Evolutionary conservation across 2,888 invertebrate genomes (phyloP).

Genomic region (Acholoe squamosa): DNA sequence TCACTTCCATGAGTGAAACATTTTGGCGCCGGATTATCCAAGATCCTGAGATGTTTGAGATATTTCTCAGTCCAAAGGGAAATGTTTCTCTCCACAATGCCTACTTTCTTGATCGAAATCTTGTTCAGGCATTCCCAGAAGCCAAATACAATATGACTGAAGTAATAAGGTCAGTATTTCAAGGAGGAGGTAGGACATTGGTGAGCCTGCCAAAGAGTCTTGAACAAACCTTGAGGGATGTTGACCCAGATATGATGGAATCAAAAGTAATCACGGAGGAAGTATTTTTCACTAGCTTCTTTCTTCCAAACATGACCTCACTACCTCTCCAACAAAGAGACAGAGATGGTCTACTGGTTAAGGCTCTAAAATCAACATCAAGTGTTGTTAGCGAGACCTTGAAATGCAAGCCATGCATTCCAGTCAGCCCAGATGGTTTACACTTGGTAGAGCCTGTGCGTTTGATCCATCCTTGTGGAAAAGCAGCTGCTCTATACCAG

Average conservation of each 20-base stretch:
- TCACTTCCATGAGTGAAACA: not conserved
- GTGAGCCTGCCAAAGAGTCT: not conserved
- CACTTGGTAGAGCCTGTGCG: not conserved
- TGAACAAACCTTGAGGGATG: not conserved
- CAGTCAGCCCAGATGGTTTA: not conserved
- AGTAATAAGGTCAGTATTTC: not conserved
- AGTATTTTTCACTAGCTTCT: not conserved
- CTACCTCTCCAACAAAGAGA: not conserved
- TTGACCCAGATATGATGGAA: not conserved
- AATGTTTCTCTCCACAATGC: not conserved
- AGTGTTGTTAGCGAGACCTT: not conserved
- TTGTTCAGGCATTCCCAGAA: not conserved
- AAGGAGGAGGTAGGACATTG: not conserved
- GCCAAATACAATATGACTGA: not conserved
- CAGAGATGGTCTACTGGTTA: not conserved
- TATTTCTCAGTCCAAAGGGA: not conserved
- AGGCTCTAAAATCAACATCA: not conserved
- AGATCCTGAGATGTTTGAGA: not conserved
- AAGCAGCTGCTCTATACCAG: not conserved
- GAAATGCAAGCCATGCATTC: not conserved
- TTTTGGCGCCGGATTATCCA: not conserved
- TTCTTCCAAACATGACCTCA: not conserved
- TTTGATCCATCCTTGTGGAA: slow-evolving; percentile 4
- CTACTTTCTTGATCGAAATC: not conserved
- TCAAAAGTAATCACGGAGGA: slow-evolving; percentile 1